Evolutionary conservation across 2,113 vertebrate species (phyloP), one percentile per base, ranked within the genome.

Genomic region (Tragelaphus strepsiceros): DNA sequence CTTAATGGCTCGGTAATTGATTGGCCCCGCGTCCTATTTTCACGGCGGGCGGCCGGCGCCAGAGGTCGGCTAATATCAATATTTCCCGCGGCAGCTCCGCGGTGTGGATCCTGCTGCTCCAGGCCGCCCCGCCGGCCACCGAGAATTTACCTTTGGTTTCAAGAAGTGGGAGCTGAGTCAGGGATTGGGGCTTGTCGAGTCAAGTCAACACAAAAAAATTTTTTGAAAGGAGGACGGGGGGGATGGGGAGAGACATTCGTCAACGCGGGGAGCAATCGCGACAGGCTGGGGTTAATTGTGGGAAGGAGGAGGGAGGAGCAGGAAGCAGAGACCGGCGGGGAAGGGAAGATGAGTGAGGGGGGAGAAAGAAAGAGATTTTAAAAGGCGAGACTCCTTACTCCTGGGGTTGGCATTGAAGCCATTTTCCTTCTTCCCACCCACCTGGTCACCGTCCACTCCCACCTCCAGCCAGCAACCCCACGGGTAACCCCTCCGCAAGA

Each of bases 111-210:
- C 94, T 98, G 87, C 85, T 0, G 98, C 97, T 98, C 98, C 90
- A 67, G 98, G 90, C 94, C 92, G 97, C 98, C 97, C 94, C 96
- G 43, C 88, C 22, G 86, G 97, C 97, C 54, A 56, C 56, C 92
- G 35, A 96, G 98, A 98, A 98, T 99, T 99, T 98, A 98, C 98
- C 98, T 99, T 98, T 93, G 98, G 98, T 98, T 98, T 98, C 67
- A 98, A 98, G 97, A 98, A 98, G 98, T 97, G 98, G 98, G 98
- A 98, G 98, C 98, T 98, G 98, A 98, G 96, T 98, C 98, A 96
- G 98, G 98, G 90, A 98, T 98, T 98, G 98, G 98, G 98, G 95
- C 1, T 6, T 95, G 97, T 98, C 98, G 98, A 98, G 96, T 97
- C 98, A 98, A 98, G 96, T 98, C 98, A 98, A 99, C 97, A 98